Conservation (phyloP, 2,113 vertebrate genomes). For the Chlorocebus sabaeus region DNA sequence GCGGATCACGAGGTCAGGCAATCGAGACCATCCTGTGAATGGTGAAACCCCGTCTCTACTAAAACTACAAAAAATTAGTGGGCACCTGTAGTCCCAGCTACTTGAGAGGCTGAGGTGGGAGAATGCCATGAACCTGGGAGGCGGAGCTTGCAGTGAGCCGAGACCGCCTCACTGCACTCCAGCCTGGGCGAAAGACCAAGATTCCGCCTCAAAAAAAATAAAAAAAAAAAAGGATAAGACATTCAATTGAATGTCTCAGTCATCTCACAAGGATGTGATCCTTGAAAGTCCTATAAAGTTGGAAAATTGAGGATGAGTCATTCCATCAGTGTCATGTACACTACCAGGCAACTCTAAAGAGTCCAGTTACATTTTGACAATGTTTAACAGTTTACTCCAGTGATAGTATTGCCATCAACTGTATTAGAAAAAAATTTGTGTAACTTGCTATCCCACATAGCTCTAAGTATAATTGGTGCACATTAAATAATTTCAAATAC, state of each 20-base stretch:
- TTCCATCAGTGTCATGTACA: neutral
- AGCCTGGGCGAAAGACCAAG: too few species aligned
- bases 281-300: constrained; percentile 27
- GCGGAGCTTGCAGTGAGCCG: too few species aligned
- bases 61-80: too few species aligned
- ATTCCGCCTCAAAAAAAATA: too few species aligned
- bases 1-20: too few species aligned
- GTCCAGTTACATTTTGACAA: neutral
- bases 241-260: neutral
- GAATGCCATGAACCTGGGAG: too few species aligned
- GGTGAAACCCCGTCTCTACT: too few species aligned
- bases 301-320: neutral
- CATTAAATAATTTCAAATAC: constrained; percentile 17
- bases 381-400: neutral
- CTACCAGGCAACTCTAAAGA: neutral
- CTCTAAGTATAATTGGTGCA: neutral
- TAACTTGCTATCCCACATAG: neutral
- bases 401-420: neutral
- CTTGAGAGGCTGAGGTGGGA: too few species aligned
- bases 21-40: too few species aligned
- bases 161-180: too few species aligned
- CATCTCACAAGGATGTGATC: neutral
- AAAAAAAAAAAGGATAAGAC: neutral
- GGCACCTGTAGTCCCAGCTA: too few species aligned
- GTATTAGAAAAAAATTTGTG: neutral